A percentile compares a stretch with the other conserved stretches of the same genome.
Conservation (phyloP, 2,888 invertebrate species). For the Plebejus argus region DNA sequence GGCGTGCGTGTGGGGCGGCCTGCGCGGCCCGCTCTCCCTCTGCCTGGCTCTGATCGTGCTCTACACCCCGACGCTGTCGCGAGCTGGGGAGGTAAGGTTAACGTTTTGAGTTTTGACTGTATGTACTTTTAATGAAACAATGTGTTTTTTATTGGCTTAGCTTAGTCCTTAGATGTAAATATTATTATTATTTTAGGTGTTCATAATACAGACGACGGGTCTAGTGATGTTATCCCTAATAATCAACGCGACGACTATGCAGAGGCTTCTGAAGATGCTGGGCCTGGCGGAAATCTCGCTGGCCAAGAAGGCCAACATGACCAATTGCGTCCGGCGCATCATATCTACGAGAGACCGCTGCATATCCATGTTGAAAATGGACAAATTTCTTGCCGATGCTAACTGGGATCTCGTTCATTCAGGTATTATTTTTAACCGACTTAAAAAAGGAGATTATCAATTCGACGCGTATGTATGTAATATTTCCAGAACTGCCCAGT, state of each 20-base stretch:
- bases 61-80: constrained; percentile 60
- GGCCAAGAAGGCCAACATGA: constrained; percentile 79
- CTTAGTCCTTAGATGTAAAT: too few relatives aligned
- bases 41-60: constrained; percentile 80
- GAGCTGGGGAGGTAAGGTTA: constrained; percentile 60
- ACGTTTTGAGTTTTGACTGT: neutral
- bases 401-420: constrained; percentile 82
- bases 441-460: too few relatives aligned
- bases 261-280: constrained; percentile 71
- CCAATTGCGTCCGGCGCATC: constrained; percentile 75
- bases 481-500: too few relatives aligned
- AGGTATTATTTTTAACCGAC: constrained; percentile 50
- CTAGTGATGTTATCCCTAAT: constrained; percentile 79
- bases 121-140: neutral
- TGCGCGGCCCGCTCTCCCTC: constrained; percentile 81
- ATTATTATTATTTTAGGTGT: constrained; percentile 54
- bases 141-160: neutral
- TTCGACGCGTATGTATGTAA: too few relatives aligned
- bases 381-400: constrained; percentile 83
- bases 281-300: constrained; percentile 76
- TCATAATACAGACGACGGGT: constrained; percentile 80
- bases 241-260: constrained; percentile 81
- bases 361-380: constrained; percentile 81
- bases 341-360: constrained; percentile 72
- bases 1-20: constrained; percentile 83